These are phyloP conservation scores for Ivindomyrus marchei DNA, from an alignment of 2,113 vertebrate genomes.

Conservation along the genomic window DNA sequence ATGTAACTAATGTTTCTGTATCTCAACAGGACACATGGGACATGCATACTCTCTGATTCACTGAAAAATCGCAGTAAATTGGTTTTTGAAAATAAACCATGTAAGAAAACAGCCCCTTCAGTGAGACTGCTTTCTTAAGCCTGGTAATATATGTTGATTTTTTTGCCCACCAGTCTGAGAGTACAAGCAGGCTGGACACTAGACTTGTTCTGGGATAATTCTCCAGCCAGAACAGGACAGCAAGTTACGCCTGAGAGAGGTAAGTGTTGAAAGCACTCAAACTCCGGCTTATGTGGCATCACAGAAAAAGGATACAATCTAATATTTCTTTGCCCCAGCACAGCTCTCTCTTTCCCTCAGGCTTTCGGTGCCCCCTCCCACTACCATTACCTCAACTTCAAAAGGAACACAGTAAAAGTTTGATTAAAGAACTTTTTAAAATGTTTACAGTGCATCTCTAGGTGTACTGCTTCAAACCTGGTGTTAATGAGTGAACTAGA, in stretches of 20 bases:
- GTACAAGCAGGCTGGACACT: background rate
- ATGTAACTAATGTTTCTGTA: background rate
- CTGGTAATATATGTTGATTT: background rate
- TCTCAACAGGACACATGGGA: background rate
- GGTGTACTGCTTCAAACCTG: background rate
- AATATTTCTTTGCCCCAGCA: background rate
- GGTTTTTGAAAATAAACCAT: background rate
- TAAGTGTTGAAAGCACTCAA: conserved; percentile 3
- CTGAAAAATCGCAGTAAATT: background rate
- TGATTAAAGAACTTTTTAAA: background rate
- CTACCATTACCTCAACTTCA: background rate
- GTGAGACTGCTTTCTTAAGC: background rate
- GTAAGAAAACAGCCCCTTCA: background rate
- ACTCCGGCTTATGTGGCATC: background rate
- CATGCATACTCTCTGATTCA: background rate
- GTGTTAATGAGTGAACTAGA: background rate
- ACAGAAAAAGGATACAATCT: background rate
- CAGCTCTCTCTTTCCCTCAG: background rate
- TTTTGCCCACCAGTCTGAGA: background rate
- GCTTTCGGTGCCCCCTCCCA: background rate
- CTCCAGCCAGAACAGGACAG: background rate
- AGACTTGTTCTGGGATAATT: background rate
- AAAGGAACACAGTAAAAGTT: background rate
- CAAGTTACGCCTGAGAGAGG: background rate
- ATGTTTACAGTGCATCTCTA: background rate